Evolutionary conservation across 2,888 invertebrate species (phyloP), one percentile per base, ranked within the genome.

Genomic region (Pristionchus mayeri): DNA sequence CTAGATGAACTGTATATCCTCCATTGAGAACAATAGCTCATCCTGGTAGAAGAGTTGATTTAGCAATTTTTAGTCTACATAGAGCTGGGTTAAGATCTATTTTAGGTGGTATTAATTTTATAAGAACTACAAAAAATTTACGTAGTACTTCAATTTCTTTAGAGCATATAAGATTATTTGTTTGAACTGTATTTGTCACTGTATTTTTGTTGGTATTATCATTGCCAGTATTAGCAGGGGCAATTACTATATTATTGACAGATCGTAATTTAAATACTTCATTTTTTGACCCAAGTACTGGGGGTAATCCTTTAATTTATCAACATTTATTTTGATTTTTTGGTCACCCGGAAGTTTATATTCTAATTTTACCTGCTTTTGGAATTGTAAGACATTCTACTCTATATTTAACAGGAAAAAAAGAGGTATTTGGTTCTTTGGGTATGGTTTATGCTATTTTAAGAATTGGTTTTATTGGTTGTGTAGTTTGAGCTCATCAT

Each of bases 301-400:
- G 96, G 44, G 96, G 96, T 84, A 96, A 96, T 85, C 96, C 96
- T 2, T 95, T 96, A 94, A 90, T 96, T 89, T 96, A 95, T 84
- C 96, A 96, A 95, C 96, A 96, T 93, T 94, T 96, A 95, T 96
- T 96, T 94, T 96, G 96, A 95, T 96, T 96, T 94, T 96, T 96
- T 95, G 96, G 96, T 0, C 96, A 96, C 85, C 96, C 96, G 16
- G 96, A 96, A 95, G 96, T 96, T 87, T 96, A 96, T 94, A 96
- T 96, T 95, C 94, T 96, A 94, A 96, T 96, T 95, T 92, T 96
- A 90, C 96, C 96, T 0, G 96, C 95, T 93, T 96, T 96, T 94
- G 96, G 96, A 0, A 95, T 96, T 94, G 95, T 96, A 93, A 96
- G 95, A 0, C 96, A 96, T 93, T 95, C 96, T 94, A 95, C 96